Conservation (phyloP, 2,113 vertebrate genomes). For the Corythaeola cristata region DNA sequence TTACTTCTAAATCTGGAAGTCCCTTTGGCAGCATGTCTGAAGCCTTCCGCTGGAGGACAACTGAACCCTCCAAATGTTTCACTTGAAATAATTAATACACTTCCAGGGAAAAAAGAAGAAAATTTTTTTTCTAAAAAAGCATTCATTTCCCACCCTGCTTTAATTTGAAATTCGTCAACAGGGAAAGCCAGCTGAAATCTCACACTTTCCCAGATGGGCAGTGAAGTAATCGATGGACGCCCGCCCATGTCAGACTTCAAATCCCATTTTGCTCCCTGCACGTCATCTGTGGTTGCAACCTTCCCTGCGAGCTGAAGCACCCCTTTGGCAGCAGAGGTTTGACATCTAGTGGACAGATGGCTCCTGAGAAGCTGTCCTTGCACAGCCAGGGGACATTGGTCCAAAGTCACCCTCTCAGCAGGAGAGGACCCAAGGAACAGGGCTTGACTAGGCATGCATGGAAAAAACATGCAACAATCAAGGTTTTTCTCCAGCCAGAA, state of each 20-base stretch:
- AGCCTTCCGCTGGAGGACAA: background rate
- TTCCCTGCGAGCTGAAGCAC: background rate
- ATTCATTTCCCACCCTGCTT: background rate
- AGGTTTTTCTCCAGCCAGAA: background rate
- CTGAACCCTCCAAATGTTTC: background rate
- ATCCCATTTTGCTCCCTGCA: background rate
- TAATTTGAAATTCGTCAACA: background rate
- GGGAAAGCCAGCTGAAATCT: background rate
- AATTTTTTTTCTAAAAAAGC: background rate
- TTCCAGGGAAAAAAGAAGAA: background rate
- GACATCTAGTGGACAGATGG: background rate
- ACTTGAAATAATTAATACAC: background rate
- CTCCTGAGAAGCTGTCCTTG: background rate
- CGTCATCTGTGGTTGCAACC: background rate
- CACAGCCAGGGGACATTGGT: background rate
- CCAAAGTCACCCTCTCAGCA: background rate
- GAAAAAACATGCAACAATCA: background rate
- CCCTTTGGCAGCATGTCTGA: background rate
- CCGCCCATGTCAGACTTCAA: background rate
- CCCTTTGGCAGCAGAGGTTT: background rate
- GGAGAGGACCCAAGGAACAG: background rate
- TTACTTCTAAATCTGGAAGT: background rate
- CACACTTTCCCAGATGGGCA: background rate
- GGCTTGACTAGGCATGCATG: no score
- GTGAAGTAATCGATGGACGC: background rate